Evolutionary conservation across 2,888 invertebrate genomes (phyloP).

Genomic region (Sarcophaga caerulescens): DNA sequence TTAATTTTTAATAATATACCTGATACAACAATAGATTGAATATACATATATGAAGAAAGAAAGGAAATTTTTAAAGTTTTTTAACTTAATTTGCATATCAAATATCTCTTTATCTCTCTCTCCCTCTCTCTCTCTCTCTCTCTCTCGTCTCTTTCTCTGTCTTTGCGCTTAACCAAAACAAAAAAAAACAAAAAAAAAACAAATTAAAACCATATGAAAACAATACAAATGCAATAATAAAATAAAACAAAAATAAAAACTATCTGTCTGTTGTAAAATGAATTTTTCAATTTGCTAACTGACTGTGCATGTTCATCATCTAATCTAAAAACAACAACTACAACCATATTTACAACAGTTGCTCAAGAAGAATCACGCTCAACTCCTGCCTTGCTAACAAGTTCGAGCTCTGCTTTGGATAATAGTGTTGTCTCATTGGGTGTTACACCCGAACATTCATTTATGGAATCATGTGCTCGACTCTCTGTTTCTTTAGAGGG

Average conservation of each 20-base stretch:
- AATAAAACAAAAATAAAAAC: conserved; percentile 38
- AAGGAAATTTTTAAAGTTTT: conserved; percentile 3
- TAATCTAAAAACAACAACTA: conserved; percentile 54
- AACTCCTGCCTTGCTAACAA: conserved; percentile 90
- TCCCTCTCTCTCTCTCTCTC: neutral
- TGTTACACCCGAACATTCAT: conserved; percentile 92
- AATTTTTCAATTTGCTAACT: neutral
- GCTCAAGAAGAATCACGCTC: conserved; percentile 95
- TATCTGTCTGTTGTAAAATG: neutral
- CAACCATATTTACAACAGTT: conserved; percentile 83
- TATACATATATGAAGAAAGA: neutral
- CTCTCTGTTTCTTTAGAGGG: conserved; percentile 94
- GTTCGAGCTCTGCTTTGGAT: conserved; percentile 84
- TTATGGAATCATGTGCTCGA: conserved; percentile 92
- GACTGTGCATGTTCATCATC: conserved; percentile 45
- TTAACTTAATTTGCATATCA: conserved; percentile 54
- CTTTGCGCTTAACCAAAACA: conserved; percentile 22
- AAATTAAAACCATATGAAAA: neutral
- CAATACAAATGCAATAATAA: conserved; percentile 4
- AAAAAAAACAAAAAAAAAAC: neutral
- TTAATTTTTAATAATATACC: neutral
- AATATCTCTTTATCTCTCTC: conserved; percentile 60
- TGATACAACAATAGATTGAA: neutral
- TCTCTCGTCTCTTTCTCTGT: neutral
- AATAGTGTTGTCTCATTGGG: conserved; percentile 86